Evolutionary conservation across 1,140 invertebrate genomes (phyloP), one percentile per base, ranked within the genome.

Genomic region (Drosophila punjabiensis): DNA sequence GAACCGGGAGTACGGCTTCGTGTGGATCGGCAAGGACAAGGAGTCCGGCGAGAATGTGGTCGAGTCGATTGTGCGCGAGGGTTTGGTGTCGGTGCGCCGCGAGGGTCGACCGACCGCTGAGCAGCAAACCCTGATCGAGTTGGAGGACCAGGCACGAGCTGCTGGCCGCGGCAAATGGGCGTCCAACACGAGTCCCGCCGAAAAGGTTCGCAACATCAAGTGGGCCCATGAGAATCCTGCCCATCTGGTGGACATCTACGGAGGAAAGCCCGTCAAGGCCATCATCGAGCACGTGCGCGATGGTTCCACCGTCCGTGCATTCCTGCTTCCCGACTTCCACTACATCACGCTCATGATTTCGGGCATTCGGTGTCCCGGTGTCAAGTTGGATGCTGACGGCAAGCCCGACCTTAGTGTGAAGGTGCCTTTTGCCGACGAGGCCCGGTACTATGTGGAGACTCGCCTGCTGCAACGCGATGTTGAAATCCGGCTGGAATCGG

Each of bases 261-360:
- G 95, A 35, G 95, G 96, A 39, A 97, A 98, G 88, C 97, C 96
- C 0, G 94, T 98, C 13, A 95, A 96, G 93, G 98, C 98, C 56
- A 95, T 99, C 32, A 97, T 99, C 89, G 98, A 99, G 93, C 97
- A 98, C 94, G 98, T 99, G 2, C 95, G 98, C 69, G 98, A 99
- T 94, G 99, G 99, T 4, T 99, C 98, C 20, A 99, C 98, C 2
- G 95, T 99, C 3, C 95, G 98, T 70, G 96, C 97, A 2, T 97
- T 99, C 79, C 93, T 99, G 2, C 92, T 99, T 35, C 98, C 98
- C 6, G 96, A 96, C 68, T 93, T 91, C 53, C 94, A 94, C 24
- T 98, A 96, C 93, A 96, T 99, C 41, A 99, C 98, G 3, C 91
- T 99, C 18, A 98, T 98, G 96, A 95, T 99, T 58, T 98, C 98